phyloP scores from a whole-genome alignment of 2,797 vertebrate genomes.

The Schizothorax lantsangensis region DNA sequence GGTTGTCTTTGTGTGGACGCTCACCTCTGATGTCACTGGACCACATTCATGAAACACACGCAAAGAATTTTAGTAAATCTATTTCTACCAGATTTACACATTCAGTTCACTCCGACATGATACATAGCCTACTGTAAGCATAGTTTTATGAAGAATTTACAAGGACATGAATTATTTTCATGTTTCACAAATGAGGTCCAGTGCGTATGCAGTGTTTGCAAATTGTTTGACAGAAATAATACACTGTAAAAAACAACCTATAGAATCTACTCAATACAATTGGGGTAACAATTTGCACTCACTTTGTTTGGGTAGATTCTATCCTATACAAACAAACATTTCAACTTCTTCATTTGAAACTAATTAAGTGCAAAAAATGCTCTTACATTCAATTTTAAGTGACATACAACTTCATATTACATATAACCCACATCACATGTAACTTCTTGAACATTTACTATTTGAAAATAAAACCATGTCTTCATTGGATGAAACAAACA shows the following conservation, averaged over 20 bases:
- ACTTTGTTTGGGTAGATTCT: too few species aligned
- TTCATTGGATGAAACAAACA: neutral
- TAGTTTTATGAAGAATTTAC: neutral
- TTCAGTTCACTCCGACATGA: neutral
- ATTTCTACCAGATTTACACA: neutral
- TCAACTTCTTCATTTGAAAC: too few species aligned
- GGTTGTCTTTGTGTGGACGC: neutral
- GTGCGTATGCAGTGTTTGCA: neutral
- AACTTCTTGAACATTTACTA: slow-evolving; percentile 2
- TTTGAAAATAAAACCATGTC: neutral
- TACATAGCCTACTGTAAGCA: neutral
- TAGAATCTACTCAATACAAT: too few species aligned
- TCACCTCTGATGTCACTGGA: neutral
- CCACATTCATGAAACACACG: neutral
- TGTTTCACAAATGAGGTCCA: neutral
- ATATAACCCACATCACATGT: neutral
- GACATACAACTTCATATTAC: neutral
- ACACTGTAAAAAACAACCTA: too few species aligned
- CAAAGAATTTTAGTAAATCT: neutral
- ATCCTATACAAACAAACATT: too few species aligned
- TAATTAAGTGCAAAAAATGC: too few species aligned
- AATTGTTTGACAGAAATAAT: neutral
- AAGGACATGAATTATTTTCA: neutral
- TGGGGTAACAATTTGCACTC: too few species aligned
- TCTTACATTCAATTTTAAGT: neutral